A percentile compares a stretch with the other conserved stretches of the same genome.
Evolutionary conservation across 2,113 vertebrate species (phyloP).

Genomic region (Scytalopus superciliaris): DNA sequence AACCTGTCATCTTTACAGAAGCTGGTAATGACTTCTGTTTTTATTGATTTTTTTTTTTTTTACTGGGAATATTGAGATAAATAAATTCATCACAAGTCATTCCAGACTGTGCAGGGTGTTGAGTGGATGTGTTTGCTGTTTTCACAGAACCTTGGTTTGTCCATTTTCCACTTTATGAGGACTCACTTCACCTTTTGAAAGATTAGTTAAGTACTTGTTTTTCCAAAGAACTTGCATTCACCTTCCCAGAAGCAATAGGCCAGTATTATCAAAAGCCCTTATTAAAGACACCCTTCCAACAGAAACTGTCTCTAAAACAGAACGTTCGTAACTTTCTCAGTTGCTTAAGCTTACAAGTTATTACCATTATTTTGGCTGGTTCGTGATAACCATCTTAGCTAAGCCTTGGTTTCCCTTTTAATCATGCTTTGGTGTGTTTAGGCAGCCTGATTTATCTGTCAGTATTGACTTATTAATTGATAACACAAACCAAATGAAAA

Average conservation of each 20-base stretch:
- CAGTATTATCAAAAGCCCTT: not conserved
- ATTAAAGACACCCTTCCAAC: not conserved
- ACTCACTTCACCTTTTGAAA: not conserved
- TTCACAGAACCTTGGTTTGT: not conserved
- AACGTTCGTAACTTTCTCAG: not conserved
- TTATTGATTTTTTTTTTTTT: not conserved
- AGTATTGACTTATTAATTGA: not conserved
- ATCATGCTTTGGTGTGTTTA: not conserved
- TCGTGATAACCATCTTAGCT: not conserved
- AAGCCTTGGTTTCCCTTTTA: not conserved
- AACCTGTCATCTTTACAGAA: not conserved
- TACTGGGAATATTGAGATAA: not conserved
- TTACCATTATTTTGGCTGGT: not conserved
- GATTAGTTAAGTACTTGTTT: fast-evolving
- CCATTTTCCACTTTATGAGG: not conserved
- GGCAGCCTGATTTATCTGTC: not conserved
- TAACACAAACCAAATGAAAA: not conserved
- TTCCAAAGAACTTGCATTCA: not conserved
- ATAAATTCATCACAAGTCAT: not conserved
- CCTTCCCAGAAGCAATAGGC: not conserved
- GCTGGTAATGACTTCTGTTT: not conserved
- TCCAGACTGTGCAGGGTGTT: not conserved
- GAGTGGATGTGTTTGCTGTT: not conserved
- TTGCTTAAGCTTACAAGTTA: not conserved
- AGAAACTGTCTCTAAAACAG: not conserved